Evolutionary conservation across 2,888 invertebrate species (phyloP).

Genomic region (Itoplectis maculator): DNA sequence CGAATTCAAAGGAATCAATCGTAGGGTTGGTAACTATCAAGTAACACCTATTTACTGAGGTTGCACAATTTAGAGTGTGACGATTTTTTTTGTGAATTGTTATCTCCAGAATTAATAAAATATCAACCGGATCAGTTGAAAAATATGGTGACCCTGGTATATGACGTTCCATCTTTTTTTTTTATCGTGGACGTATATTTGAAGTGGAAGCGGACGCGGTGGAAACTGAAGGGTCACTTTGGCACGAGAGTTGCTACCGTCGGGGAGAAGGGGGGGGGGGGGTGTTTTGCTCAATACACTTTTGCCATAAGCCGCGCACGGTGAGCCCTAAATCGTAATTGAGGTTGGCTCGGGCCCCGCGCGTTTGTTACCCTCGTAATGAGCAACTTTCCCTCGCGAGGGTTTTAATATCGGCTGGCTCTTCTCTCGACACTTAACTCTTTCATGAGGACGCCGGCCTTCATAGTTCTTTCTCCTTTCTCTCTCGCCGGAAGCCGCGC

Average conservation of each 20-base stretch:
- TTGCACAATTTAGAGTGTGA: no score
- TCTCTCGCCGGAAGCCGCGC: slow-evolving; percentile 30
- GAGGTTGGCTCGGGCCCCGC: slow-evolving; percentile 56
- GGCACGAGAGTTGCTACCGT: background rate
- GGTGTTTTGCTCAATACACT: background rate
- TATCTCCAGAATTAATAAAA: background rate
- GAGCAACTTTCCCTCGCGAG: slow-evolving; percentile 69
- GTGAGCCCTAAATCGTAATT: slow-evolving; percentile 66
- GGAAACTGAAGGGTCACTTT: slow-evolving; percentile 7
- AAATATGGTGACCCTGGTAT: background rate
- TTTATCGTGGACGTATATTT: background rate
- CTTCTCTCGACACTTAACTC: slow-evolving; percentile 45
- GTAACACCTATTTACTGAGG: no score
- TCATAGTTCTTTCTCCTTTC: slow-evolving; percentile 5
- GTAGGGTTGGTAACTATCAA: no score
- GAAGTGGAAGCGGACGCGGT: background rate
- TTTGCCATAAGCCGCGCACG: slow-evolving; percentile 12
- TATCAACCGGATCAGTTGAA: background rate
- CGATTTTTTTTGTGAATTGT: background rate
- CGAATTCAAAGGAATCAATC: no score
- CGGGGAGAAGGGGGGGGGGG: background rate
- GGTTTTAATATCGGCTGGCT: slow-evolving; percentile 72
- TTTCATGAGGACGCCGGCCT: slow-evolving; percentile 10
- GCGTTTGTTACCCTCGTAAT: slow-evolving; percentile 69
- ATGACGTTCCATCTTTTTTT: slow-evolving; percentile 18